Evolutionary conservation across 2,113 vertebrate species (phyloP), one percentile per base, ranked within the genome.

Genomic region (Amia ocellicauda): DNA sequence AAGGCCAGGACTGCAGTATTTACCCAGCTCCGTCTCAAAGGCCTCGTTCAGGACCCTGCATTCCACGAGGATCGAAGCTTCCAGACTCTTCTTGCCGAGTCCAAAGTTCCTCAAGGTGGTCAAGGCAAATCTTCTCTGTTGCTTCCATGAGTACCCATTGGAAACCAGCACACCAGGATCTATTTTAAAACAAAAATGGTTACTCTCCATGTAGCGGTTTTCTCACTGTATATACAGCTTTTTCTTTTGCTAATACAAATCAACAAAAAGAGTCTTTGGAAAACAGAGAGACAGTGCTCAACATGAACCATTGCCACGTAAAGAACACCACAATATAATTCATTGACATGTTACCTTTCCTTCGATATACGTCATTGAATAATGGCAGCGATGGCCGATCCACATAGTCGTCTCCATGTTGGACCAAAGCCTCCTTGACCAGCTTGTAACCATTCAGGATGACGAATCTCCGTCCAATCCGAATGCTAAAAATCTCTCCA

Each of bases 41-140:
- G 65, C 63, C 24, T 49, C 41, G 1, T 67, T 22, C 13, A 76
- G 59, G 28, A 51, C 71, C 16, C 3, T 29, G 2, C 58, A 71
- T 62, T 81, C 78, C 27, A 80, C 78, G 0, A 13, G 31, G 51
- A 81, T 67, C 2, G 69, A 66, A 9, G 72, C 51, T 29, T 80
- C 78, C 66, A 71, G 3, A 1, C 75, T 59, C 16, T 76, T 79
- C 66, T 72, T 81, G 13, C 79, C 78, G 13, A 80, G 55, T 19
- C 79, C 75, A 26, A 78, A 78, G 50, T 73, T 67, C 0, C 71
- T 66, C 55, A 81, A 49, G 0, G 71, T 73, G 57, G 64, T 58
- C 9, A 74, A 66, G 14, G 72, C 62, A 58, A 80, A 81, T 7
- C 66, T 66, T 22, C 79, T 74, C 68, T 78, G 78, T 43, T 78